Evolutionary conservation across 2,797 vertebrate species (phyloP), one percentile per base, ranked within the genome.

Genomic region (Urosaurus nigricauda): DNA sequence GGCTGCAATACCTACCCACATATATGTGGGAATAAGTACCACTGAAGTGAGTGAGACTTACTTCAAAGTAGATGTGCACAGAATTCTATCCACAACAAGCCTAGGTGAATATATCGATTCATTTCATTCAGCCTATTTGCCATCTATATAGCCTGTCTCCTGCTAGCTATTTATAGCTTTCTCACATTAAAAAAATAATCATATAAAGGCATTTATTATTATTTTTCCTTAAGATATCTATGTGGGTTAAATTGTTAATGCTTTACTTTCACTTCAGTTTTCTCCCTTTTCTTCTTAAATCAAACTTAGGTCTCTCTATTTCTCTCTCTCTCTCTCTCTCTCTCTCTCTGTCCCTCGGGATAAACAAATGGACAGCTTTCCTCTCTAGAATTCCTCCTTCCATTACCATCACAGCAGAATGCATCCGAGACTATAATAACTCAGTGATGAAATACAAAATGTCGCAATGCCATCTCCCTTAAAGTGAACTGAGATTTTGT

Each of bases 401-500:
- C 98, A 98, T 98, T 99, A 98, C 97, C 97, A 96, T 97, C 96
- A 94, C 95, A 94, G 97, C 93, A 97, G 96, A 97, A 97, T 97
- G 96, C 97, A 98, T 97, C 98, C 95, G 97, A 97, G 97, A 97
- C 97, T 96, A 90, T 97, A 98, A 98, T 98, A 98, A 98, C 98
- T 97, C 96, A 95, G 97, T 97, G 98, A 98, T 98, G 97, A 97
- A 97, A 98, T 97, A 97, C 97, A 98, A 98, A 98, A 97, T 98
- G 97, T 97, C 96, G 96, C 97, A 94, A 97, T 95, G 97, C 97
- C 96, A 97, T 97, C 97, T 97, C 97, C 96, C 96, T 97, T 96
- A 97, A 97, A 97, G 97, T 97, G 97, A 97, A 97, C 96, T 96
- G 96, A 97, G 97, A 97, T 98, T 97, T 97, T 97, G 97, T 97